A percentile compares a stretch with the other conserved stretches of the same genome.
phyloP scores from a whole-genome alignment of 2,797 vertebrate genomes.

The Rhyacichthys aspro region DNA sequence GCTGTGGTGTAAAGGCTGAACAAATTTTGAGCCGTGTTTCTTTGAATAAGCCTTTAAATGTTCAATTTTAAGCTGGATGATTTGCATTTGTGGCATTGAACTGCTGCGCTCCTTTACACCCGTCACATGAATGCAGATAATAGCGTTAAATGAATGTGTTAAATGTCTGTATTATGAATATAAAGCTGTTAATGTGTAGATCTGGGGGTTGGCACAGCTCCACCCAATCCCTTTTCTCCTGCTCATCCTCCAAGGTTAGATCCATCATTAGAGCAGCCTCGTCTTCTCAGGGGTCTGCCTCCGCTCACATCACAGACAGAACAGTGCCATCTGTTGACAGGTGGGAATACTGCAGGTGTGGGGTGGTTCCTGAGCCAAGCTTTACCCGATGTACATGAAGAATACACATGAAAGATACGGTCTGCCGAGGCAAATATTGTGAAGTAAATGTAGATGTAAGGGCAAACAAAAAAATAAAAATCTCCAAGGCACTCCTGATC shows the following conservation, averaged over 20 bases:
- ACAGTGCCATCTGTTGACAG: conserved; percentile 80
- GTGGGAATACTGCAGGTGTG: conserved; percentile 57
- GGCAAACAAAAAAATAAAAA: too few species aligned
- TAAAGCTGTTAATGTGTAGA: conserved; percentile 57
- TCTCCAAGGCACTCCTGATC: too few species aligned
- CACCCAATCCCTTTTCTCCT: conserved; percentile 18
- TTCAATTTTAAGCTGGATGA: too few species aligned
- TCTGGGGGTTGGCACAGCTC: conserved; percentile 36
- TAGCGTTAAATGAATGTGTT: conserved; percentile 27
- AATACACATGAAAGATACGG: too few species aligned
- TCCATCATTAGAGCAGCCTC: conserved; percentile 50
- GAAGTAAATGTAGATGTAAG: too few species aligned
- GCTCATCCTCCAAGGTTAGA: conserved; percentile 66
- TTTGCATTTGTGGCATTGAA: too few species aligned
- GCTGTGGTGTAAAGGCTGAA: too few species aligned
- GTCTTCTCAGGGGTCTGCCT: conserved; percentile 36
- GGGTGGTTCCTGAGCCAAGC: conserved; percentile 17
- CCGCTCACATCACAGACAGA: conserved; percentile 67
- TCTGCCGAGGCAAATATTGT: too few species aligned
- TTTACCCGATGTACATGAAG: too few species aligned
- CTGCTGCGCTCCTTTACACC: too few species aligned
- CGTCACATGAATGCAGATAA: neutral
- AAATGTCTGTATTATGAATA: conserved; percentile 43
- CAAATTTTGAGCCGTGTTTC: too few species aligned
- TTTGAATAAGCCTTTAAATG: too few species aligned